These are phyloP conservation scores for Heloderma charlesbogerti DNA, from an alignment of 2,113 vertebrate genomes.

Conservation along the genomic window DNA sequence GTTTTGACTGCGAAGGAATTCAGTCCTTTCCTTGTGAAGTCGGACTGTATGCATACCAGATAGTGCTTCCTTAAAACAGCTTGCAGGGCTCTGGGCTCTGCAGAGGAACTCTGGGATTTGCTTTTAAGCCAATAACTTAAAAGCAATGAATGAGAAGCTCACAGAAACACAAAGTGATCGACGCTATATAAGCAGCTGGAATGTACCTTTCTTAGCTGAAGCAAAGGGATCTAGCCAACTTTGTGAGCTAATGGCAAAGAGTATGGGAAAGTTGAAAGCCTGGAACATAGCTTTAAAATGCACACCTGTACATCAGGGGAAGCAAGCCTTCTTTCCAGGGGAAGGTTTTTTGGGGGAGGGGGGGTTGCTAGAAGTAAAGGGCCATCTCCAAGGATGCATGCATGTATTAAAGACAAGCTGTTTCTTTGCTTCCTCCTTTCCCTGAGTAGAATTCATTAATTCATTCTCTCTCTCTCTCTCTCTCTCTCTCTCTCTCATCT, in stretches of 20 bases:
- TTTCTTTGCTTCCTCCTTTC: neutral
- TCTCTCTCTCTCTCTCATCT: too few relatives aligned
- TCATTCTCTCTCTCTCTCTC: too few relatives aligned
- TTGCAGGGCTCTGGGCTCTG: neutral
- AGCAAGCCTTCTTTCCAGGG: neutral
- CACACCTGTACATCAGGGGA: neutral
- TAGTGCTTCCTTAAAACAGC: neutral
- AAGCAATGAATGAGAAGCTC: neutral
- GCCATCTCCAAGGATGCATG: neutral
- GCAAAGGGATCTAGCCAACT: neutral
- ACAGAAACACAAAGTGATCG: neutral
- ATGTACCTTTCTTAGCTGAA: neutral
- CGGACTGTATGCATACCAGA: neutral
- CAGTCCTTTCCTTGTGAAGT: neutral
- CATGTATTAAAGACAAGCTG: accelerated
- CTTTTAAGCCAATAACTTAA: conserved; percentile 2
- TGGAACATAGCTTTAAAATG: neutral
- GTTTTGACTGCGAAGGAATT: neutral
- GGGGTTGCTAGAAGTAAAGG: too few relatives aligned
- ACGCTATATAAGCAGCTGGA: accelerated
- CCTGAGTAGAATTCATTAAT: neutral
- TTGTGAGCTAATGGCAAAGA: neutral
- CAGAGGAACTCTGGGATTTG: neutral
- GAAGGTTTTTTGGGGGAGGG: neutral
- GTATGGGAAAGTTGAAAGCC: accelerated